phyloP scores from a whole-genome alignment of 2,888 invertebrate species.

The Steinernema scapterisci region DNA sequence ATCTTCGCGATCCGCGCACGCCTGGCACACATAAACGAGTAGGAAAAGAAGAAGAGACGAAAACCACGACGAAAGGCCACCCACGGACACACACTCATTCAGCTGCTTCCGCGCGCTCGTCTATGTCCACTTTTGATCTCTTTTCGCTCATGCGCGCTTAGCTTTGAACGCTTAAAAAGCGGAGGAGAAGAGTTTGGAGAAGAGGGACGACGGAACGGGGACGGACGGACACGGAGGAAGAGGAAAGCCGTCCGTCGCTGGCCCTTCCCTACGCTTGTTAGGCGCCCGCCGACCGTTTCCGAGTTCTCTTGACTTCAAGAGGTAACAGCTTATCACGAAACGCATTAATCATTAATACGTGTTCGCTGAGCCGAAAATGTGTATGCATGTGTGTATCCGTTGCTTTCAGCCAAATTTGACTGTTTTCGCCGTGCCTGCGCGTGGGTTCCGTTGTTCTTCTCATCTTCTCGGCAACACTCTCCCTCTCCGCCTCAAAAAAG shows the following conservation, averaged over 20 bases:
- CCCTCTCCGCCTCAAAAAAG: background rate
- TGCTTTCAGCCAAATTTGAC: background rate
- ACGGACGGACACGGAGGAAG: no score
- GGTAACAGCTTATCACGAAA: conserved; percentile 21
- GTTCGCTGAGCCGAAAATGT: conserved; percentile 15
- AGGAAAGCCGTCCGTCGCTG: background rate
- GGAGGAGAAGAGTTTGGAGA: no score
- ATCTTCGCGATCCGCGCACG: conserved; percentile 31
- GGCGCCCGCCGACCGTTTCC: background rate
- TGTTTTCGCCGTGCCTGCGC: background rate
- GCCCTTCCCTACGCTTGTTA: background rate
- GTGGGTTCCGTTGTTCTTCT: conserved; percentile 21
- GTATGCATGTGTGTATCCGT: background rate
- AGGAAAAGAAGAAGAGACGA: conserved; percentile 15
- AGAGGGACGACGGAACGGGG: no score
- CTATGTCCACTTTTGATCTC: conserved; percentile 18
- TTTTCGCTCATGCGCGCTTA: background rate
- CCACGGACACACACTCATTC: conserved; percentile 27
- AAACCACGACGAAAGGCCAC: conserved; percentile 26
- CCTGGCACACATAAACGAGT: conserved; percentile 28
- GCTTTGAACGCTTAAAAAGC: no score
- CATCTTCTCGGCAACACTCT: background rate
- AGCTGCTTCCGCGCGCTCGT: conserved; percentile 25
- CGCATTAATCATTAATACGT: conserved; percentile 30
- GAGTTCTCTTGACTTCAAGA: background rate